Evolutionary conservation across 1,140 invertebrate species (phyloP).

Genomic region (Xylocopa sonorina): DNA sequence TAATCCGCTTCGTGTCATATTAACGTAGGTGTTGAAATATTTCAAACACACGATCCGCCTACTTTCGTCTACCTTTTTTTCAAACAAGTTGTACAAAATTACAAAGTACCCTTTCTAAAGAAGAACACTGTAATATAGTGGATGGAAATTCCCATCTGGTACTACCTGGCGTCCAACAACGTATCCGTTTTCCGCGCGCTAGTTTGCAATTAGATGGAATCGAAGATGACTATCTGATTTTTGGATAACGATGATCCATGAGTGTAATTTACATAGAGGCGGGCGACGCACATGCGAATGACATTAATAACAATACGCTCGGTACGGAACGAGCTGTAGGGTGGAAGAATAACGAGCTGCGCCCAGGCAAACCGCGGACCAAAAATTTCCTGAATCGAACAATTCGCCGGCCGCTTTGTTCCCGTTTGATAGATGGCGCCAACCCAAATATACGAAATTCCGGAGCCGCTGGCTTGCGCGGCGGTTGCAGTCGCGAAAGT

Average conservation of each 20-base stretch:
- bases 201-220: constrained; percentile 46
- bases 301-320: constrained; percentile 64
- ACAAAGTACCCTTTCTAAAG: not conserved
- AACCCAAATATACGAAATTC: constrained; percentile 57
- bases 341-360: constrained; percentile 49
- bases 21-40: no score
- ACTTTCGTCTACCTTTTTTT: no score
- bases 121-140: not conserved
- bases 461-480: not conserved
- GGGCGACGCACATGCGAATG: constrained; percentile 45
- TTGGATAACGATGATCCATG: constrained; percentile 41
- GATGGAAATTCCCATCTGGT: not conserved
- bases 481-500: constrained; percentile 39
- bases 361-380: constrained; percentile 23
- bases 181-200: not conserved
- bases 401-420: constrained; percentile 66
- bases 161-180: not conserved
- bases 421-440: constrained; percentile 62
- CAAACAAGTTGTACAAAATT: not conserved
- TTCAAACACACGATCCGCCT: no score
- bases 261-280: constrained; percentile 51
- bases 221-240: constrained; percentile 35
- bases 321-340: not conserved
- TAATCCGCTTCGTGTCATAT: no score
- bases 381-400: constrained; percentile 62